Evolutionary conservation across 1,140 invertebrate genomes (phyloP), one percentile per base, ranked within the genome.

Genomic region (Philotrypesis tridentata): DNA sequence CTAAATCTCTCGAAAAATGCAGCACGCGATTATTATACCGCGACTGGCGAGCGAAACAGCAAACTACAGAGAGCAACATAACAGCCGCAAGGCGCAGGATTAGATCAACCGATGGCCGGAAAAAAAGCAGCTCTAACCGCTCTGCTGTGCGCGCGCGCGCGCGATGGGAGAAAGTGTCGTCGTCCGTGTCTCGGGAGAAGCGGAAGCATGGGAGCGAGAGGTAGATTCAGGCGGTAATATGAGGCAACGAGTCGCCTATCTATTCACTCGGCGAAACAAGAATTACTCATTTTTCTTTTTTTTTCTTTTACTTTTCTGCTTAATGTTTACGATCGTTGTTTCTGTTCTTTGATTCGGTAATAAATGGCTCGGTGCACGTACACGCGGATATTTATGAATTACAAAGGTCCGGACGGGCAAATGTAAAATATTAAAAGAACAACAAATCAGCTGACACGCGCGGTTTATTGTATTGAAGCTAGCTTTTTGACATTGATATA

Each of bases 101-200:
- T 55, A 55, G 48, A 55, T 55, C 48, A 55, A 55, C 48, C 48
- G 48, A 55, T 55, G 48, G 21, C 6, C 21, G 48, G 21, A 17
- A 55, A 55, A 55, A 55, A 55, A 21, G 48, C 6, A 1, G 48
- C 48, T n/a, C 48, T 55, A 55, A 55, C 21, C 48, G 48, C 21
- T 55, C 48, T 17, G 43, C 48, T 17, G 43, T 48, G 17, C 43
- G 5, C 61, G 61, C 11, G 61, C 25, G 27, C 21, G 14, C 60
- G 60, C 60, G 23, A 65, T 25, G 61, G 17, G 61, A 65, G 61
- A 65, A 65, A 65, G 61, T 65, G 61, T 65, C 61, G 61, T 65
- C 60, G 60, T 11, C 40, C 40, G 40, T 61, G 23, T 43, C 60
- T 61, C 9, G 23, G 61, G 48, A 65, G 27, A 65, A 65, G 61